phyloP scores from a whole-genome alignment of 2,113 vertebrate species.

The Solea solea region DNA sequence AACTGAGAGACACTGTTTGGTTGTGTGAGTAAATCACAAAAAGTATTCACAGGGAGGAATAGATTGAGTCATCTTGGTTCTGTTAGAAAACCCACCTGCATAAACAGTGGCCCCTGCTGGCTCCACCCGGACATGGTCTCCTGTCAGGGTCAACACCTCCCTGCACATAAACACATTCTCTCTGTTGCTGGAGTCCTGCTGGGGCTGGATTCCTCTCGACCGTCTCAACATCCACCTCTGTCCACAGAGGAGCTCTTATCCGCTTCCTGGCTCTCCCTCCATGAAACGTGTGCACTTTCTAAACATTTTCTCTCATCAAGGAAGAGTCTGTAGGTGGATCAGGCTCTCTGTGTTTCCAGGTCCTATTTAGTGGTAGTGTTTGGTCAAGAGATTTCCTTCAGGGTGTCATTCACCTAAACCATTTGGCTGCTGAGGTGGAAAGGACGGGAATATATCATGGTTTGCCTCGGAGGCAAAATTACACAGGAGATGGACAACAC shows the following conservation, averaged over 20 bases:
- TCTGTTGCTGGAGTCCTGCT: conserved; percentile 22
- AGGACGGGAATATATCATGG: conserved; percentile 58
- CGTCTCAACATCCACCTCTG: conserved; percentile 43
- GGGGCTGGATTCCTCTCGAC: conserved; percentile 32
- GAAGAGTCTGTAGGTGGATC: conserved; percentile 21
- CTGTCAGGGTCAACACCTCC: conserved; percentile 30
- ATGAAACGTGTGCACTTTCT: conserved; percentile 64
- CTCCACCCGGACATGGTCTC: conserved; percentile 30
- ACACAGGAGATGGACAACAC: conserved; percentile 58
- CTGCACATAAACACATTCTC: conserved; percentile 33
- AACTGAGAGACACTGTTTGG: not conserved
- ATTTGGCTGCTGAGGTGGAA: conserved; percentile 59
- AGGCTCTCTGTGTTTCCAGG: conserved; percentile 33
- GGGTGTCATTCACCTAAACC: conserved; percentile 63
- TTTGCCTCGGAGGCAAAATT: conserved; percentile 64
- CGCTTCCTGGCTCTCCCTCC: conserved; percentile 20
- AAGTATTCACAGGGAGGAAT: not conserved
- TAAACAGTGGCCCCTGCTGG: conserved; percentile 80
- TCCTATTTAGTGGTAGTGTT: conserved; percentile 49
- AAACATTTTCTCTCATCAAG: conserved; percentile 45
- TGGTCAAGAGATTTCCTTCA: conserved; percentile 62
- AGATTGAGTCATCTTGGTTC: not conserved
- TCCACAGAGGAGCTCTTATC: conserved; percentile 43
- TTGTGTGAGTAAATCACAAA: not conserved
- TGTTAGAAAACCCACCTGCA: conserved; percentile 39